Conservation (phyloP, 2,888 invertebrate genomes). For the Aricia artaxerxes region DNA sequence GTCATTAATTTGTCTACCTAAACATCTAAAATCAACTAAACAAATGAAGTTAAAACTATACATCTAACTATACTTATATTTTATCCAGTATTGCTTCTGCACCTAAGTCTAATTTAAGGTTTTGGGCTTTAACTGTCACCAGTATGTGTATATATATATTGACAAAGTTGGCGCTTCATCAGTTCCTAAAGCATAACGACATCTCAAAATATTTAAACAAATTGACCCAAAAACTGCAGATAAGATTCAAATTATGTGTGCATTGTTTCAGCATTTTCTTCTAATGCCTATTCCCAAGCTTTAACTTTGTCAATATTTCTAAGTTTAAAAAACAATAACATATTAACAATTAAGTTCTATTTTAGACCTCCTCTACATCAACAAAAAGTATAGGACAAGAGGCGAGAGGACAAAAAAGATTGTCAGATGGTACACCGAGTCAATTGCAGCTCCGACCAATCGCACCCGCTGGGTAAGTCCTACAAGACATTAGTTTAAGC, state of each 20-base stretch:
- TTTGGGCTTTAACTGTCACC: slow-evolving; percentile 15
- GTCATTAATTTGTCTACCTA: neutral
- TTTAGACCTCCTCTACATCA: slow-evolving; percentile 45
- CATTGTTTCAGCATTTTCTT: too few species aligned
- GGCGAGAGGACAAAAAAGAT: slow-evolving; percentile 65
- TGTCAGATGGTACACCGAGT: slow-evolving; percentile 72
- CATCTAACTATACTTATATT: neutral
- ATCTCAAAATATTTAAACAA: neutral
- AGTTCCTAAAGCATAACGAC: neutral
- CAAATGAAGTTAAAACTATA: neutral
- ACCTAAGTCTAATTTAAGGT: slow-evolving; percentile 28
- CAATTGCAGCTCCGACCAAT: slow-evolving; percentile 71
- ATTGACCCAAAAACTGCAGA: too few species aligned
- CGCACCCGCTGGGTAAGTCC: slow-evolving; percentile 73
- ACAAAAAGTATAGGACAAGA: slow-evolving; percentile 65
- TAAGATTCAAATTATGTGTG: too few species aligned
- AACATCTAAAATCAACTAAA: neutral
- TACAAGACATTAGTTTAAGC: neutral
- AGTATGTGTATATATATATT: neutral
- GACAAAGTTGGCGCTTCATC: neutral
- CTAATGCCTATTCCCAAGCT: neutral
- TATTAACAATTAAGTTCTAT: neutral
- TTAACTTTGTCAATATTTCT: neutral
- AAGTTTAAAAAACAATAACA: neutral
- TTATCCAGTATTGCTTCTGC: neutral